Evolutionary conservation across 2,113 vertebrate species (phyloP).

Genomic region (Pomatostomus ruficeps): DNA sequence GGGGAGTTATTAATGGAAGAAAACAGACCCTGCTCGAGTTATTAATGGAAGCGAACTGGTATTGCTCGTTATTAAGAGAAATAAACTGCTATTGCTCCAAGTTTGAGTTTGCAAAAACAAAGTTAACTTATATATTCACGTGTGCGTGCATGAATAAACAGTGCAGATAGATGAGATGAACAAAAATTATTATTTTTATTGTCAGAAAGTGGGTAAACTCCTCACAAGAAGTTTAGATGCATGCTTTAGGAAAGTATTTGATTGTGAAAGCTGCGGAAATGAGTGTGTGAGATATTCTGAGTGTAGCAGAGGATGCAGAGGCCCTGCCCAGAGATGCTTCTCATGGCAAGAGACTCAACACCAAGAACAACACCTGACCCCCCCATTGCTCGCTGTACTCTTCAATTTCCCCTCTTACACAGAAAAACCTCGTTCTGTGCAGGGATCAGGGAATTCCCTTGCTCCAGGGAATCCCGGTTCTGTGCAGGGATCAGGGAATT

Average conservation of each 20-base stretch:
- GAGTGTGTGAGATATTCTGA: not conserved
- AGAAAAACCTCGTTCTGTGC: accelerated
- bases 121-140: accelerated
- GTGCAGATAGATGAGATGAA: not conserved
- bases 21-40: not conserved
- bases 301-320: not conserved
- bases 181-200: not conserved
- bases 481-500: too few species aligned
- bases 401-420: not conserved
- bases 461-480: not conserved
- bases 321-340: not conserved
- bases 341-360: not conserved
- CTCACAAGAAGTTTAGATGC: not conserved
- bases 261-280: not conserved
- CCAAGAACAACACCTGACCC: not conserved
- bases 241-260: not conserved
- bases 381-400: accelerated
- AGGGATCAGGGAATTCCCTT: not conserved
- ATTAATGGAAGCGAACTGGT: not conserved
- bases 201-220: not conserved
- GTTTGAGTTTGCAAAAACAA: not conserved
- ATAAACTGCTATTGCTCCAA: not conserved
- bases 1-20: not conserved
- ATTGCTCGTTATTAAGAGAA: not conserved
- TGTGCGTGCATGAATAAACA: not conserved